Conservation (phyloP, 2,797 vertebrate species). For the Micrastur ruficollis region DNA sequence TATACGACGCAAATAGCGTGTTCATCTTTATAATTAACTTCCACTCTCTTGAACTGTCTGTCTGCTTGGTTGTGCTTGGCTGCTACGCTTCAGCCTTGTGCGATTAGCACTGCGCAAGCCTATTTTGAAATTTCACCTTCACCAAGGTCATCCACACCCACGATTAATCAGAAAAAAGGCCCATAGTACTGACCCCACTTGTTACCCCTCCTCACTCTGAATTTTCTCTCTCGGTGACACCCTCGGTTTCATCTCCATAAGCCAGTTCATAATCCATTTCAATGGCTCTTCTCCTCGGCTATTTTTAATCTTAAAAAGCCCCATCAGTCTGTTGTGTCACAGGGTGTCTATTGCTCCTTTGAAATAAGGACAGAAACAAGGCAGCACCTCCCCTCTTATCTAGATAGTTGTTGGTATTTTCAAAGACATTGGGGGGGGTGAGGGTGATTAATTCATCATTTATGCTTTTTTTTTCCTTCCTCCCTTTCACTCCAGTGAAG, state of each 20-base stretch:
- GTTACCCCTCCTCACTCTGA: background rate
- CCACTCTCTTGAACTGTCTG: background rate
- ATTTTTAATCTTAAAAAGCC: conserved; percentile 65
- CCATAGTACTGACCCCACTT: background rate
- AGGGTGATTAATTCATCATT: background rate
- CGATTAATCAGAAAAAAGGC: background rate
- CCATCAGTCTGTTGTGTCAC: conserved; percentile 23
- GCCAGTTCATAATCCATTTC: conserved; percentile 56
- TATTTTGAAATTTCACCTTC: conserved; percentile 4
- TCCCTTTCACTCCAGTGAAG: background rate
- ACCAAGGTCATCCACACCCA: background rate
- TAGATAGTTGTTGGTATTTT: conserved; percentile 26
- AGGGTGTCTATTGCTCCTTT: conserved; percentile 10
- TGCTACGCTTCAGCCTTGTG: background rate
- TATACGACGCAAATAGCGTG: background rate
- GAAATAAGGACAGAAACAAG: conserved; percentile 18
- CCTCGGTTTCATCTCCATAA: background rate
- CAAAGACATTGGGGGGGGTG: background rate
- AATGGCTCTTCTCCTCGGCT: conserved; percentile 55
- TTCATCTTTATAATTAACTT: conserved; percentile 5
- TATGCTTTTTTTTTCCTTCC: background rate
- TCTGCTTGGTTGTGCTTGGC: background rate
- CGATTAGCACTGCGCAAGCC: background rate
- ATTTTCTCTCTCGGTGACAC: background rate
- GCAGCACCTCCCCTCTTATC: conserved; percentile 14